Base-by-base conservation (phyloP, 2,113 vertebrate genomes). In the Dunckerocampus dactyliophorus region DNA sequence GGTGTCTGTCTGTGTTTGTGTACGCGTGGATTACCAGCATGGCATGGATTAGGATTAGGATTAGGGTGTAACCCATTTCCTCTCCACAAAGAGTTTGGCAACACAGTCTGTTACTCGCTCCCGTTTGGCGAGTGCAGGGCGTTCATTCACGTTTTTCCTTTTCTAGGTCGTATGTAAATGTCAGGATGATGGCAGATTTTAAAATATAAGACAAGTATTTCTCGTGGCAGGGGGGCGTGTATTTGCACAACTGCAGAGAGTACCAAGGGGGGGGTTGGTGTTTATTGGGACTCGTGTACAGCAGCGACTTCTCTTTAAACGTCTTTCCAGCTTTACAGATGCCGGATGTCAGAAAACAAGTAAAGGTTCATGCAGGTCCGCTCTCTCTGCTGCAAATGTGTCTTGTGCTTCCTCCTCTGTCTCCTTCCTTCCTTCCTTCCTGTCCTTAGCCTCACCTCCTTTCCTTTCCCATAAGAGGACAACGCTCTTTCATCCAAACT, bases 41-140 rank as follows among this genome's bases (percentile, higher is more conserved):
- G 21, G 47, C 65, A 58, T 63, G 80, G 85, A 87, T 88, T 87
- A 82, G 58, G 55, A 34, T 34, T 34, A 8, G 31, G 31, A 34
- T 34, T 87, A 82, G 58, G 55, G 49, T 50, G 16, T 87, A 78
- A 86, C 84, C 84, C 77, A 86, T 76, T 86, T 87, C 68, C 62
- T 57, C 63, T 65, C 66, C 3, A 69, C 57, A 75, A 84, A 81
- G 76, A 82, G 67, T 62, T 59, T 39, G 5, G 62, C 54, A 64
- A 47, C 57, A 54, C 52, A 71, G 52, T 62, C 72, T 65, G 72
- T 43, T 75, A 60, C 50, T 70, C 58, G 64, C 71, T 70, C 52
- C 51, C 39, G 24, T 66, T 63, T 43, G 16, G 54, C 34, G 20
- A 54, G 39, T 37, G 15, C 46, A 11, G 10, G 54, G 56, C 51